These are phyloP conservation scores for Oedothorax gibbosus DNA, from an alignment of 1,140 invertebrate genomes.

Conservation along the genomic window DNA sequence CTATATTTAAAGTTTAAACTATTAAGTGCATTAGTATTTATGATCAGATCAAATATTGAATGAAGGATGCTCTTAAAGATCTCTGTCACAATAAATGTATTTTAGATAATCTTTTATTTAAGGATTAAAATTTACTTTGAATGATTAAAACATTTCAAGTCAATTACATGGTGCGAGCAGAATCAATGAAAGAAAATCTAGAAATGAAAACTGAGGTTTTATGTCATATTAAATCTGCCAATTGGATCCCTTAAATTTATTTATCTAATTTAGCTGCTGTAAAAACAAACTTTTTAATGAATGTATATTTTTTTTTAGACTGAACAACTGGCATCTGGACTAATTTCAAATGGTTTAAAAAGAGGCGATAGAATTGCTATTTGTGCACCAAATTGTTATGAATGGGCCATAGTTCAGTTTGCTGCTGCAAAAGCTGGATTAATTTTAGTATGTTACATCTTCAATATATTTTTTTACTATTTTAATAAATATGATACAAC, in stretches of 20 bases:
- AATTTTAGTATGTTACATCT: slow-evolving; percentile 44
- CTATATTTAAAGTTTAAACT: too few relatives aligned
- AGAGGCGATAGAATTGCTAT: slow-evolving; percentile 87
- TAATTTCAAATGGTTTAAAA: slow-evolving; percentile 80
- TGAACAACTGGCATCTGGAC: slow-evolving; percentile 83
- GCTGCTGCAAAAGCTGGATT: slow-evolving; percentile 83
- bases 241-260: not conserved
- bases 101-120: not conserved
- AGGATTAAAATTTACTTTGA: too few relatives aligned
- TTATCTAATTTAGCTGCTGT: not conserved
- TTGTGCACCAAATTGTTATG: slow-evolving; percentile 86
- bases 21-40: too few relatives aligned
- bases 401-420: slow-evolving; percentile 84
- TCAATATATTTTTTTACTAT: not conserved
- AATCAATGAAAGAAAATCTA: too few relatives aligned
- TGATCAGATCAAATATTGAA: too few relatives aligned
- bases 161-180: too few relatives aligned
- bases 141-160: too few relatives aligned
- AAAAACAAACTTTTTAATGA: not conserved
- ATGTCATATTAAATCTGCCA: too few relatives aligned
- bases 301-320: slow-evolving; percentile 69
- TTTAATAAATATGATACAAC: slow-evolving; percentile 12
- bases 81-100: not conserved
- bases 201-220: too few relatives aligned
- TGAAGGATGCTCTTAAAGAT: too few relatives aligned